These are phyloP conservation scores for Pangasius sanitwongsei DNA, from an alignment of 2,797 vertebrate genomes.

Conservation along the genomic window DNA sequence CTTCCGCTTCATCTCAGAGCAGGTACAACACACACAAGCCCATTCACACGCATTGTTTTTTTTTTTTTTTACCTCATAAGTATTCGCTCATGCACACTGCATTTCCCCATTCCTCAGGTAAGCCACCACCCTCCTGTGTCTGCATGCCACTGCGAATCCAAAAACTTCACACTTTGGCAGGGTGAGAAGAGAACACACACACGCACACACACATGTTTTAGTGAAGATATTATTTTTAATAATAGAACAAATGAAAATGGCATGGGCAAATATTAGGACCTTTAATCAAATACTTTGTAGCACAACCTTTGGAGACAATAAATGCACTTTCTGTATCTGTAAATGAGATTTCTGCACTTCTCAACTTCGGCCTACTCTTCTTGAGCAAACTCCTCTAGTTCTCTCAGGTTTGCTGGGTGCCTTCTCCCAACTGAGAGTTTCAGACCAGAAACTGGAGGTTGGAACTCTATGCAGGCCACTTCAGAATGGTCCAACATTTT, in stretches of 20 bases:
- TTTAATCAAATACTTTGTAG: not conserved
- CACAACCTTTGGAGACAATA: not conserved
- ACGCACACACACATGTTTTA: not conserved
- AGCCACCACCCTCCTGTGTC: conserved; percentile 98
- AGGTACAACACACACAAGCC: conserved; percentile 65
- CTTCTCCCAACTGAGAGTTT: not conserved
- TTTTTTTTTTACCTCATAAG: not conserved
- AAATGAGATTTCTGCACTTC: too few relatives aligned
- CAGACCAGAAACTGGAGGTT: not conserved
- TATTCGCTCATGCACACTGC: not conserved
- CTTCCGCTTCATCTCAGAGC: conserved; percentile 90
- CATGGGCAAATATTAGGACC: not conserved
- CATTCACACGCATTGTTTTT: not conserved
- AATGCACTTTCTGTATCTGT: not conserved
- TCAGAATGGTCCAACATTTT: not conserved
- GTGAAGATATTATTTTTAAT: not conserved
- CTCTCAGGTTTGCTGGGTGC: not conserved
- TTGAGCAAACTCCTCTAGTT: not conserved
- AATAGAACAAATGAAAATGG: too few relatives aligned
- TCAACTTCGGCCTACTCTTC: too few relatives aligned
- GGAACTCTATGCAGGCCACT: too few relatives aligned
- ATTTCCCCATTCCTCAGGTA: conserved; percentile 75
- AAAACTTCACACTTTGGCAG: conserved; percentile 94
- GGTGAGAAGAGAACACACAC: conserved; percentile 75
- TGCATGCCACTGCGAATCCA: conserved; percentile 91